Evolutionary conservation across 2,888 invertebrate species (phyloP), one percentile per base, ranked within the genome.

Genomic region (Sicus ferrugineus): DNA sequence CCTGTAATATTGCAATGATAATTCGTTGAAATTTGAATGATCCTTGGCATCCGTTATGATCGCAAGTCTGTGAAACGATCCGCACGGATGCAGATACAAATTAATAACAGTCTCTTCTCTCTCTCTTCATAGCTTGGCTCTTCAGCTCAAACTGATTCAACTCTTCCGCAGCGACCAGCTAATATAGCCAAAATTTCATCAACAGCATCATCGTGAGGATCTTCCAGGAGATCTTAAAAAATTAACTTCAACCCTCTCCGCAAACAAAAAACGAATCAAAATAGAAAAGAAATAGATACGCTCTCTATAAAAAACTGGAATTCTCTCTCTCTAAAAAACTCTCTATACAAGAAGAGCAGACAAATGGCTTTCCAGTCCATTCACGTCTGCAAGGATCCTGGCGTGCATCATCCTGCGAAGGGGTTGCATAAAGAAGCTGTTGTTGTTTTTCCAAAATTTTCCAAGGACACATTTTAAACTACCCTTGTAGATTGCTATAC

Each of bases 141-240:
- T 78, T 75, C 75, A 73, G 81, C 83, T 76, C 83, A 83, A 83
- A 83, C 84, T 83, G 79, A 77, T 75, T 83, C 81, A 81, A 80
- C 80, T 82, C 82, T 82, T 82, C 81, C 80, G 74, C 76, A 30
- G 71, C 68, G 52, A 31, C 70, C 72, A 61, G 75, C 76, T 78
- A 83, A 80, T 83, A 82, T 81, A 83, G 78, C 73, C 77, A 73
- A 74, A 76, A 74, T 73, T 62, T 70, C 31, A 58, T 28, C 19
- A 48, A n/a, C 28, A 48, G 6, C 59, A 59, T 11, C 21, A 23
- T 23, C 1, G 30, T 54, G 23, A 52, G 54, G 62, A 71, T 68
- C 70, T 68, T 61, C 34, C 26, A 30, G 65, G 21, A 52, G 14
- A 34, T 61, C 16, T 52, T 28, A 19, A 56, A 72, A 75, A 77